Evolutionary conservation across 1,140 invertebrate genomes (phyloP), one percentile per base, ranked within the genome.

Genomic region (Drosophila guanche): DNA sequence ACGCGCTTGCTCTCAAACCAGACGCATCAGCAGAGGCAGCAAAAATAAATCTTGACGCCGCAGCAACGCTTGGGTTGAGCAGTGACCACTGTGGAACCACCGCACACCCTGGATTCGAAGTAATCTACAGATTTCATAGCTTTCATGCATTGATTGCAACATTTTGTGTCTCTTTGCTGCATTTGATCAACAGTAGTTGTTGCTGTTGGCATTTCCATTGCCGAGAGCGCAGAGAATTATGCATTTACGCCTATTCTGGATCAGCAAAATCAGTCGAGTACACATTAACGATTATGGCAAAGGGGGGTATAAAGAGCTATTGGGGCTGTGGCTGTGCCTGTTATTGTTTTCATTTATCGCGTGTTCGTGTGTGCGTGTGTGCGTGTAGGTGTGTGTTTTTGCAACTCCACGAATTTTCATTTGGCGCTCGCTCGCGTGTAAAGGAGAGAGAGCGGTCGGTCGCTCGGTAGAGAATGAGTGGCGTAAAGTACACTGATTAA

Each of bases 271-370:
- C 16, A 1, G 16, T 20, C 16, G n/a, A n/a, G n/a, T n/a, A n/a
- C n/a, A n/a, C n/a, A n/a, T n/a, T n/a, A n/a, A n/a, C n/a, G 16
- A 20, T 20, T 20, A 20, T 20, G 16, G 16, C 16, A 20, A 20
- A 20, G 16, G 0, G 16, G 25, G 25, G 25, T 27, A 27, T 27
- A 0, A 6, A 27, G 25, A 27, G 25, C 5, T 27, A 1, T 20
- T 20, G 0, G 16, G 16, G 16, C 37, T 80, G 52, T 74, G 77
- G 42, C 57, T 72, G 63, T 86, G 80, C 80, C 86, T 80, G 76
- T 79, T 85, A 80, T 80, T 86, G 80, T 67, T 74, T 85, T 86
- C 80, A 85, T 85, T 85, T 85, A 85, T 84, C 62, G 72, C 75
- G 62, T 74, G 70, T 72, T 47, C 62, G 45, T 42, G 50, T 50